Evolutionary conservation across 2,797 vertebrate genomes (phyloP), one percentile per base, ranked within the genome.

Genomic region (Pempheris klunzingeri): DNA sequence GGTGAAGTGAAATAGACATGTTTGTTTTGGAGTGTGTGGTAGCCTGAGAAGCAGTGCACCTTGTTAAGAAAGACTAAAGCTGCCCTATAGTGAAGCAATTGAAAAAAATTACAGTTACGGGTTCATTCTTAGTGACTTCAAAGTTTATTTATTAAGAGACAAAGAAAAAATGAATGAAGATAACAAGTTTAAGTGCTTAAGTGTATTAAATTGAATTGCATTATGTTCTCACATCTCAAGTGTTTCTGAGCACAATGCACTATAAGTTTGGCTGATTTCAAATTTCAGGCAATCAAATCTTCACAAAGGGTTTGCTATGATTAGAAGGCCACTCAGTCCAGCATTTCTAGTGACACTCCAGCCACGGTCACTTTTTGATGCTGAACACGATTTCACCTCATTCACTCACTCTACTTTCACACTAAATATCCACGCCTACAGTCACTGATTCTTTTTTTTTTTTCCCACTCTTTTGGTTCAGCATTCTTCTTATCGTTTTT

Each of bases 301-400:
- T 54, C 8, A n/a, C 18, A 50, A 7, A 28, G 1, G 12, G 34
- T 54, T 68, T 18, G 7, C 34, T 34, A 3, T 26, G 28, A 68
- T 61, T 46, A 73, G 41, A 77, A 74, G 61, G 72, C 76, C 80
- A 5, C 81, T 79, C 80, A 76, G 78, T 80, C 77, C 78, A 77
- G 79, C 55, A 74, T 55, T 49, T 88, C 67, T 49, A 55, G 71
- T 81, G 74, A 86, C 57, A 46, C 83, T 88, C 71, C 83, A 80
- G 84, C 87, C 68, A 70, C 22, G 1, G 62, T 78, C 80, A 83
- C 70, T 30, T 75, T 67, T 50, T 54, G 36, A 84, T 55, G 50
- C 77, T 66, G 57, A 74, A 75, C 81, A 81, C 69, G 4, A 68
- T 76, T 64, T 82, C 86, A 82, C 81, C 60, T 80, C 87, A 88